A percentile compares a stretch with the other conserved stretches of the same genome.
Conservation (phyloP, 2,888 invertebrate genomes). For the Blastobasis lacticolella region DNA sequence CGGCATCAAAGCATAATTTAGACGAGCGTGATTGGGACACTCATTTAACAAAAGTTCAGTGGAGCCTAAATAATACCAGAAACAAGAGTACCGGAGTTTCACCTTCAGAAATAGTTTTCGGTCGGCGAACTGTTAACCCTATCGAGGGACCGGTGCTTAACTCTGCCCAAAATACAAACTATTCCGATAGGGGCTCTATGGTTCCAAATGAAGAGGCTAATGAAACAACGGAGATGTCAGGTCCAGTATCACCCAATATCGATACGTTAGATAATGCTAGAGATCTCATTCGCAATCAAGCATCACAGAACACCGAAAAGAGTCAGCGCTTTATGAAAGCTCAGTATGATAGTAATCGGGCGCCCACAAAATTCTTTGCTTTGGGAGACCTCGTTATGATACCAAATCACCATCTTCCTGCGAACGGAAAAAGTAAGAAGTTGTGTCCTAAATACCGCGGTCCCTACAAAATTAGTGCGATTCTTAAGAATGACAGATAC, state of each 20-base stretch:
- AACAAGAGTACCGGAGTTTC: not conserved
- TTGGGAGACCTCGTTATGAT: conserved; percentile 6
- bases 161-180: not conserved
- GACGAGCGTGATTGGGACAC: conserved; percentile 5
- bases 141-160: not conserved
- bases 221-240: too few relatives aligned
- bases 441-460: not conserved
- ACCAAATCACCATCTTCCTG: conserved; percentile 4
- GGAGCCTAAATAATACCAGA: conserved; percentile 14
- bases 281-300: not conserved
- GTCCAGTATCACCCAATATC: too few relatives aligned
- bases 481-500: not conserved
- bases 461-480: not conserved
- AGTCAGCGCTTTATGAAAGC: not conserved
- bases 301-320: not conserved
- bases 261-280: not conserved
- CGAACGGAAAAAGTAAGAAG: conserved; percentile 10
- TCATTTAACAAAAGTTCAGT: conserved; percentile 6
- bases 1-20: not conserved
- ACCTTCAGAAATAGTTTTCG: not conserved
- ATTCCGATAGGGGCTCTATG: too few relatives aligned
- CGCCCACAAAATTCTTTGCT: not conserved
- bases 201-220: too few relatives aligned
- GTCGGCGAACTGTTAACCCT: not conserved
- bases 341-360: not conserved